Evolutionary conservation across 2,797 vertebrate species (phyloP).

Genomic region (Ibycter americanus): DNA sequence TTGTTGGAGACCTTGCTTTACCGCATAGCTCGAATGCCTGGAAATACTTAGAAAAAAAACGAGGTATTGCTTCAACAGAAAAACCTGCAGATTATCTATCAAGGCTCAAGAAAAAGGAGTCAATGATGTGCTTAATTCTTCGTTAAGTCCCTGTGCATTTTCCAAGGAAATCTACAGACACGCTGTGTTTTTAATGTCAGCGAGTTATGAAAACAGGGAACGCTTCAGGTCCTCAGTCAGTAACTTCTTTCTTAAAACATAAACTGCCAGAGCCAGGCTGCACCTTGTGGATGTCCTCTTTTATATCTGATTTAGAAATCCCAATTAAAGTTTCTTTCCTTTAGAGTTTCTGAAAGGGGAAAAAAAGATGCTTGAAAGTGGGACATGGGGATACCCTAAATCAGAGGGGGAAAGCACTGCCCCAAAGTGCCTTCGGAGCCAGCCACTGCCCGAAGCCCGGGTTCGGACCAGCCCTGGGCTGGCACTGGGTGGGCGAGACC

Average conservation of each 20-base stretch:
- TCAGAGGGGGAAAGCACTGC: not conserved
- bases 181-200: not conserved
- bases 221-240: not conserved
- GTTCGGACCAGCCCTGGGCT: not conserved
- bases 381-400: not conserved
- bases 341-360: not conserved
- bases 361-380: not conserved
- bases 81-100: not conserved
- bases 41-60: not conserved
- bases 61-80: not conserved
- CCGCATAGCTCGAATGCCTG: not conserved
- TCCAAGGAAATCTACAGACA: not conserved
- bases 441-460: not conserved
- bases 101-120: not conserved
- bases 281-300: not conserved
- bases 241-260: not conserved
- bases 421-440: not conserved
- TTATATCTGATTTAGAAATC: not conserved
- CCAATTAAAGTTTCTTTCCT: not conserved
- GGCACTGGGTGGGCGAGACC: not conserved
- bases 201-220: not conserved
- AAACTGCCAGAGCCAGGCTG: not conserved
- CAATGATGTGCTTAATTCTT: not conserved
- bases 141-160: not conserved
- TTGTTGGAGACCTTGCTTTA: not conserved